Percentiles rank a stretch among this genome's conserved stretches.
Evolutionary conservation across 2,113 vertebrate species (phyloP).

Genomic region (Clinocottus analis): DNA sequence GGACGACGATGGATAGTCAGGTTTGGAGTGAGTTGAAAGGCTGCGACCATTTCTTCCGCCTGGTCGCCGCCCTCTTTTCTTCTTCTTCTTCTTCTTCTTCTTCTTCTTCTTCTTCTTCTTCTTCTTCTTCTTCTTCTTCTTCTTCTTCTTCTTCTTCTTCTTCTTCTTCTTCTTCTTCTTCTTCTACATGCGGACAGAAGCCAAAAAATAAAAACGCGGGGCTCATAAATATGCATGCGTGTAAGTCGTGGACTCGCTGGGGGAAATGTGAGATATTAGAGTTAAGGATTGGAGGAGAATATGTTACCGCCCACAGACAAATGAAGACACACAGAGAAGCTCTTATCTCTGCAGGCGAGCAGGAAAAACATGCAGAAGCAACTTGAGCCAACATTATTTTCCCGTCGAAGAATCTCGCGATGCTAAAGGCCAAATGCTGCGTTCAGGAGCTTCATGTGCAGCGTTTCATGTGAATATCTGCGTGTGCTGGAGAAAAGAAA

Average conservation of each 20-base stretch:
- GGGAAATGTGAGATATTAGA: conserved; percentile 77
- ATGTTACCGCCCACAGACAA: conserved; percentile 81
- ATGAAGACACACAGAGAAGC: conserved; percentile 74
- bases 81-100: conserved; percentile 49
- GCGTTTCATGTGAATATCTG: conserved; percentile 4
- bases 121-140: conserved; percentile 51
- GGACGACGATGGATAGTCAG: neutral
- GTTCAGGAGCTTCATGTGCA: neutral
- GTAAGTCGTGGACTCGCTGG: conserved; percentile 77
- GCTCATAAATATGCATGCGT: conserved; percentile 82
- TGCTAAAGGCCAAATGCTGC: neutral
- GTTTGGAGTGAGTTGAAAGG: conserved; percentile 41
- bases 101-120: conserved; percentile 53
- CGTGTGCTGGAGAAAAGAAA: neutral
- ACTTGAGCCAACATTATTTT: conserved; percentile 49
- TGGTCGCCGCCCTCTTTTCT: conserved; percentile 15
- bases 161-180: conserved; percentile 52
- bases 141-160: conserved; percentile 49
- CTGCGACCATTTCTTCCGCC: conserved; percentile 46
- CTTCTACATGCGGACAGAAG: conserved; percentile 58
- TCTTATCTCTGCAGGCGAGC: conserved; percentile 67
- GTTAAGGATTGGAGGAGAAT: conserved; percentile 78
- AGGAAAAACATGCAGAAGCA: conserved; percentile 36
- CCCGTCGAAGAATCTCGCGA: conserved; percentile 32
- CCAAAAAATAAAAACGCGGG: conserved; percentile 54